Evolutionary conservation across 2,797 vertebrate genomes (phyloP).

Genomic region (Martes flavigula): DNA sequence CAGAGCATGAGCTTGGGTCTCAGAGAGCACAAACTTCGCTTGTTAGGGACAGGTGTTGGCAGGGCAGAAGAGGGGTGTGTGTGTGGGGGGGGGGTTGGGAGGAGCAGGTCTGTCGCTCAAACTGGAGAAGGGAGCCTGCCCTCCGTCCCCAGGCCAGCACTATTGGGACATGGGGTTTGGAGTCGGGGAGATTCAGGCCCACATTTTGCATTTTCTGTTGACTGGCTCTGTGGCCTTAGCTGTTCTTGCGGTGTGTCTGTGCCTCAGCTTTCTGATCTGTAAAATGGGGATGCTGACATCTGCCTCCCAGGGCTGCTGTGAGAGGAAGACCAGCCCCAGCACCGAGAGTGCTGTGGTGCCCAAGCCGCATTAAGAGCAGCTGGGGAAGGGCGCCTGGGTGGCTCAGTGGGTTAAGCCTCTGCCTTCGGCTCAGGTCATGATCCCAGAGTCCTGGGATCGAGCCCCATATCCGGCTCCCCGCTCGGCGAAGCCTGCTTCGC

Average conservation of each 20-base stretch:
- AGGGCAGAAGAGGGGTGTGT: no score
- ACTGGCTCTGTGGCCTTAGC: neutral
- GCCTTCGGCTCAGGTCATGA: no score
- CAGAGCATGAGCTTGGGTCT: neutral
- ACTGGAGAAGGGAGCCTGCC: neutral
- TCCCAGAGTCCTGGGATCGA: no score
- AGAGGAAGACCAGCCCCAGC: neutral
- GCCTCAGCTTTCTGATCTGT: neutral
- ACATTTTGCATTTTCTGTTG: conserved; percentile 9
- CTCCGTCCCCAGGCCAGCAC: neutral
- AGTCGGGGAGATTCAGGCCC: neutral
- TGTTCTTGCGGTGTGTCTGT: neutral
- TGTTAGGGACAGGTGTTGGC: neutral
- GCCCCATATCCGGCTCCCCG: no score
- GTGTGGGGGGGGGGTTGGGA: no score
- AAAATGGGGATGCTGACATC: neutral
- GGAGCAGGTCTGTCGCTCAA: neutral
- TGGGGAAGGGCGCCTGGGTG: neutral
- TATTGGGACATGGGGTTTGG: neutral
- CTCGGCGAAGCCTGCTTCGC: no score
- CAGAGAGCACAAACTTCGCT: neutral
- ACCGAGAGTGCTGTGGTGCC: neutral
- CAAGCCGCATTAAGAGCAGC: neutral
- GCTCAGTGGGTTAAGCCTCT: no score
- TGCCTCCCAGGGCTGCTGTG: neutral